Conservation (phyloP, 1,140 invertebrate species). For the Heliconius congener region DNA sequence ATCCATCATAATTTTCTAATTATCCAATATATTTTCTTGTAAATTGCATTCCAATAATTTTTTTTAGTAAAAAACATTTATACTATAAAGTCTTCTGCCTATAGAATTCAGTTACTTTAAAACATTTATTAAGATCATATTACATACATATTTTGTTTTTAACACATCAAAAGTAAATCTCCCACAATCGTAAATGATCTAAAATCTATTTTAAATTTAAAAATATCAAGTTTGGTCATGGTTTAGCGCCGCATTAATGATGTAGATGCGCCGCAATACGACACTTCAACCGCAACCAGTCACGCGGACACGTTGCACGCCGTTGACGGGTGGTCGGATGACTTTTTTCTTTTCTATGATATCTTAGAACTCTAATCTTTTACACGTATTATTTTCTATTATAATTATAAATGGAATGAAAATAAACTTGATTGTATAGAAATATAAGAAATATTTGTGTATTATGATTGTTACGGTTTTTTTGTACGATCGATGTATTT, state of each 20-base stretch:
- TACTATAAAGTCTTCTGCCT: too few species aligned
- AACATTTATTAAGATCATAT: too few species aligned
- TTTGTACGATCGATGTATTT: too few species aligned
- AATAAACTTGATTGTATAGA: neutral
- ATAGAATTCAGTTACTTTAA: too few species aligned
- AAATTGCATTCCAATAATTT: too few species aligned
- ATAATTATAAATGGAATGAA: neutral
- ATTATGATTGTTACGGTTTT: too few species aligned
- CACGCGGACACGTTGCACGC: constrained; percentile 17
- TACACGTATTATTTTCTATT: constrained; percentile 9
- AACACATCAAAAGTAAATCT: neutral
- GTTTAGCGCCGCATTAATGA: constrained; percentile 25
- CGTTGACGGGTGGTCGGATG: constrained; percentile 9
- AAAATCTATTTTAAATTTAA: neutral
- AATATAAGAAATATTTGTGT: neutral
- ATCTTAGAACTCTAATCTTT: constrained; percentile 17
- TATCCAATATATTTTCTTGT: too few species aligned
- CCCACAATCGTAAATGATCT: neutral
- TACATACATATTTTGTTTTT: too few species aligned
- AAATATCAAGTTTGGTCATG: constrained; percentile 21
- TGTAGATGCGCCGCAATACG: constrained; percentile 34
- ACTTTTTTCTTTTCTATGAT: constrained; percentile 14
- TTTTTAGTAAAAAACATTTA: too few species aligned
- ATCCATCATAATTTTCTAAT: too few species aligned
- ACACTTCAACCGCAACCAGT: constrained; percentile 36